phyloP scores from a whole-genome alignment of 2,797 vertebrate species.

The Emys orbicularis region DNA sequence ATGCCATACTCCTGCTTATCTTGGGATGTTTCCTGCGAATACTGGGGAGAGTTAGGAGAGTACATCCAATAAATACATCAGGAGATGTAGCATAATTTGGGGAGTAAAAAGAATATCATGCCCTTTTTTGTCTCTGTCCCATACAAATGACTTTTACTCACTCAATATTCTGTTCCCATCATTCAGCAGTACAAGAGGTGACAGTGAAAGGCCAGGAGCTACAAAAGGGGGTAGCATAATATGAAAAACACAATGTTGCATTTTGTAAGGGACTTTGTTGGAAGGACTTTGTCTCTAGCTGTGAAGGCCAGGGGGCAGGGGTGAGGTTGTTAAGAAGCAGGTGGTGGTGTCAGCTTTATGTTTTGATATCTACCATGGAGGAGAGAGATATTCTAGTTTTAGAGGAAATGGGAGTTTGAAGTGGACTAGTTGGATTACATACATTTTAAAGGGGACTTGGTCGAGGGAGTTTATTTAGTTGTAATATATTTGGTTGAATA shows the following conservation, averaged over 20 bases:
- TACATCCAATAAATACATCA: neutral
- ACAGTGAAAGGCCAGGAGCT: neutral
- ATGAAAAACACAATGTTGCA: neutral
- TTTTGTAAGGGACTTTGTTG: neutral
- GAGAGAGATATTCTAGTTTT: neutral
- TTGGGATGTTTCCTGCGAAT: neutral
- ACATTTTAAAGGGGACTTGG: neutral
- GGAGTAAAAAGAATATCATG: neutral
- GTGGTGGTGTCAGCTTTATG: neutral
- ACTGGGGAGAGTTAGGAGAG: neutral
- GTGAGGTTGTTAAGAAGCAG: neutral
- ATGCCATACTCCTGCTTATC: neutral
- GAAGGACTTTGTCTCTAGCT: neutral
- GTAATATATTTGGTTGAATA: neutral
- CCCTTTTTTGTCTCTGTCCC: neutral
- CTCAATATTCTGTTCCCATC: neutral
- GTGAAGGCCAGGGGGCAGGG: neutral
- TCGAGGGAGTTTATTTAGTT: neutral
- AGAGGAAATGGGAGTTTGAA: neutral
- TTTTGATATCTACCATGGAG: neutral
- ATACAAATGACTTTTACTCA: neutral
- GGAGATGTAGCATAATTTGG: neutral
- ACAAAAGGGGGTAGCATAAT: neutral
- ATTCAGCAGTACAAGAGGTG: neutral
- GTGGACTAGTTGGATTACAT: neutral